A percentile compares a stretch with the other conserved stretches of the same genome.
Conservation (phyloP, 2,113 vertebrate species). For the Prinia subflava region DNA sequence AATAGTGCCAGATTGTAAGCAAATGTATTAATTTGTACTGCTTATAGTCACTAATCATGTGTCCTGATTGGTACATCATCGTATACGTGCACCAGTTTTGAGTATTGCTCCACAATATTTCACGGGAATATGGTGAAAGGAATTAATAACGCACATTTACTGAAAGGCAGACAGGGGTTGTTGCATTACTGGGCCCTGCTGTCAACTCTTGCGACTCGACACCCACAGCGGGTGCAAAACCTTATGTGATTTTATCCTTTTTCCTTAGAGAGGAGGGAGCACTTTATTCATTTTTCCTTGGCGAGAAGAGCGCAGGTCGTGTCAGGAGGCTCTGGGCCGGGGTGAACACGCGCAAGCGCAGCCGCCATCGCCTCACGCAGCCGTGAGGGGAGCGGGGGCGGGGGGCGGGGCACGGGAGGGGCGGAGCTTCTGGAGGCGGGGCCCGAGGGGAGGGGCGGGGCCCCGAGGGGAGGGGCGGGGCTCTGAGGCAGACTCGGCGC, state of each 20-base stretch:
- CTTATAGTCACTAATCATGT: neutral
- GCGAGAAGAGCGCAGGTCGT: neutral
- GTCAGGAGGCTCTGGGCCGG: accelerated
- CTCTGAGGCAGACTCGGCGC: neutral
- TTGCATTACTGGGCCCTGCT: neutral
- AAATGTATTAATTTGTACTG: neutral
- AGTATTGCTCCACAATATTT: neutral
- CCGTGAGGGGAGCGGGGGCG: accelerated
- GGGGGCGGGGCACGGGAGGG: neutral
- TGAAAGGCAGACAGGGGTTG: too few species aligned
- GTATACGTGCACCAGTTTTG: accelerated
- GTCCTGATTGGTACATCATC: accelerated
- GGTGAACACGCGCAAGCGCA: accelerated
- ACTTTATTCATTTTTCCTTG: neutral
- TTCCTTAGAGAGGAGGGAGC: too few species aligned
- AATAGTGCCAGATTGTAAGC: neutral
- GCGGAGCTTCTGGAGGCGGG: neutral
- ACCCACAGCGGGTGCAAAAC: too few species aligned
- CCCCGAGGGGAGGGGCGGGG: neutral
- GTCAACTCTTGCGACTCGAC: too few species aligned
- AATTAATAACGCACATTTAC: neutral
- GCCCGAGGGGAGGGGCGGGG: too few species aligned
- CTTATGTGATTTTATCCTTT: neutral
- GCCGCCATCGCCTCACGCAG: accelerated
- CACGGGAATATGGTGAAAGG: neutral